Conservation (phyloP, 2,888 invertebrate genomes). For the Monochamus alternatus region DNA sequence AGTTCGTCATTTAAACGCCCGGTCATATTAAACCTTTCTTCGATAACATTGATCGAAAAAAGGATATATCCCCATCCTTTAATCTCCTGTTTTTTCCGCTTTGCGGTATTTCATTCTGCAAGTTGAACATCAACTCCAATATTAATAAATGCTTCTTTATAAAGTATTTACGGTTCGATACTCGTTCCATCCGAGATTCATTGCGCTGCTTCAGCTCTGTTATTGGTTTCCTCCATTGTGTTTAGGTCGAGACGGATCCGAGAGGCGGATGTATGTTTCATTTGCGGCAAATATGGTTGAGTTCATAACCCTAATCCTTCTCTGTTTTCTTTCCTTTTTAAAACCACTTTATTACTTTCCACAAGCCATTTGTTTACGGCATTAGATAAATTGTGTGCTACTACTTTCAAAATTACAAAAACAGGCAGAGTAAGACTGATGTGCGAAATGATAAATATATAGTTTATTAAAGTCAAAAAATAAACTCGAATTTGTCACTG, state of each 20-base stretch:
- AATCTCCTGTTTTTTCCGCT: constrained; percentile 8
- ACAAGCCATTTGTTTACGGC: too few species aligned
- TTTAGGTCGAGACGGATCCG: constrained; percentile 24
- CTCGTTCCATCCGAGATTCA: constrained; percentile 36
- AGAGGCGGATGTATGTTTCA: constrained; percentile 38
- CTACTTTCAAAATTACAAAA: too few species aligned
- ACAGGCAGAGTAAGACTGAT: too few species aligned
- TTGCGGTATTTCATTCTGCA: constrained; percentile 20
- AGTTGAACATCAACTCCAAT: constrained; percentile 54
- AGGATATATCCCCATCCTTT: background rate
- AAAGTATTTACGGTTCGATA: constrained; percentile 41
- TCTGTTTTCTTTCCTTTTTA: background rate
- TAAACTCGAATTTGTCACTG: too few species aligned
- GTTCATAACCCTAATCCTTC: background rate
- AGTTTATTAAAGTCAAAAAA: too few species aligned
- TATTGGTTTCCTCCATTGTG: constrained; percentile 40
- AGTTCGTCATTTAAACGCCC: too few species aligned
- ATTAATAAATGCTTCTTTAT: constrained; percentile 63
- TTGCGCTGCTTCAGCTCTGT: constrained; percentile 38
- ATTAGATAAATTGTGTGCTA: too few species aligned
- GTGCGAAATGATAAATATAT: too few species aligned
- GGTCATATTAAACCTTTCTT: too few species aligned
- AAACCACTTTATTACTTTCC: background rate
- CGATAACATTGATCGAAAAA: background rate
- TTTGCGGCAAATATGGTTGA: constrained; percentile 41